Evolutionary conservation across 2,797 vertebrate species (phyloP), one percentile per base, ranked within the genome.

Genomic region (Mallotus villosus): DNA sequence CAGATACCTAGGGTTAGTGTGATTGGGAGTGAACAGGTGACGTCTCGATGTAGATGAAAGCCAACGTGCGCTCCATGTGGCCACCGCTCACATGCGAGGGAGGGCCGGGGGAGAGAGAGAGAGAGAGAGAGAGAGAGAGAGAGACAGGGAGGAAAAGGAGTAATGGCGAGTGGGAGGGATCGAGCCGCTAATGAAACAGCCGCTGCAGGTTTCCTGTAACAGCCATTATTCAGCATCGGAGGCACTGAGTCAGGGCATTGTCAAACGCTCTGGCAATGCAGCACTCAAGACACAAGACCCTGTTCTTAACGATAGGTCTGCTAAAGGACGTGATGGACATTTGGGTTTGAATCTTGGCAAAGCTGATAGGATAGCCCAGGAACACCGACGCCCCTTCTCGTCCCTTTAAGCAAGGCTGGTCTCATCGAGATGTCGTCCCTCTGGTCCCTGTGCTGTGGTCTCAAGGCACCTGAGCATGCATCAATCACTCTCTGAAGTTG

Each of bases 21-120:
- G 51, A 49, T 32, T 25, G 71, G 78, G 62, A 80, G 70, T 72
- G 72, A 78, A 73, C 53, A 73, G 68, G 78, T 80, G 63, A 78
- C 71, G 70, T 70, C 60, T 62, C 71, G 67, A 72, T 58, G 73
- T 64, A 70, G 73, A 74, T 78, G 79, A 78, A 80, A 81, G 71
- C 70, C 58, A 57, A 80, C 66, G 78, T 84, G 82, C 73, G 72
- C 81, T 77, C 82, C 82, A 86, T 86, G 86, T 89, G 88, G 81
- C 74, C 22, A 37, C 66, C 53, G 74, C 62, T 63, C 75, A 72
- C 51, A 51, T 32, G 34, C 49, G 32, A 71, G 53, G 59, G 59
- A 58, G 51, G 58, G 72, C 66, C 67, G 22, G 67, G 16, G 55
- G 67, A 55, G 37, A 75, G 41, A 65, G 14, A 14, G 34, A n/a